Evolutionary conservation across 2,797 vertebrate species (phyloP).

Genomic region (Acestrorhynchus altus): DNA sequence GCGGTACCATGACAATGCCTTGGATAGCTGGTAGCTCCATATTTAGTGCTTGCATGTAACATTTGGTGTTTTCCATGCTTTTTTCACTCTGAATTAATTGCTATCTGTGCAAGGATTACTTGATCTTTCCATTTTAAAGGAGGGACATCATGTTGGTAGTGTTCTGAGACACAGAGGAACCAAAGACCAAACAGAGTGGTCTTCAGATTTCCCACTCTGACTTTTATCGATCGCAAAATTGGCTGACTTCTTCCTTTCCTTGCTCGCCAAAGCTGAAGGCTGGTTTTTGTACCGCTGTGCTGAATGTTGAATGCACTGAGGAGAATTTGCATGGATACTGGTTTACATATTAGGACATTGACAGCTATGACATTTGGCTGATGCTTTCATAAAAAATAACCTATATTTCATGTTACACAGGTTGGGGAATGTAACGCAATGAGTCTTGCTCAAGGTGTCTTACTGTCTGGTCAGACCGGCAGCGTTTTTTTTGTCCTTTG

Average conservation of each 20-base stretch:
- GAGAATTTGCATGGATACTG: not conserved
- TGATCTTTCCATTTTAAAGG: slow-evolving; percentile 45
- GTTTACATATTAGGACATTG: not conserved
- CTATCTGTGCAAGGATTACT: slow-evolving; percentile 48
- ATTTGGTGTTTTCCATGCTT: slow-evolving; percentile 42
- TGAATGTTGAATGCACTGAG: not conserved
- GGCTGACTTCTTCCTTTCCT: not conserved
- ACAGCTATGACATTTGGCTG: too few relatives aligned
- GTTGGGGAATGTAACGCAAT: too few relatives aligned
- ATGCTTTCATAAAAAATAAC: too few relatives aligned
- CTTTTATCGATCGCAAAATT: not conserved
- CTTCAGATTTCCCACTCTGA: slow-evolving; percentile 16
- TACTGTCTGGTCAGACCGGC: too few relatives aligned
- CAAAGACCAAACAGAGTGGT: slow-evolving; percentile 1
- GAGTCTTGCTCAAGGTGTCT: too few relatives aligned
- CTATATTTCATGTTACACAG: too few relatives aligned
- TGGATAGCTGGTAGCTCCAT: not conserved
- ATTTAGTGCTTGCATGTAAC: slow-evolving; percentile 34
- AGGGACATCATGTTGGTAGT: not conserved
- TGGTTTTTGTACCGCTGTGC: not conserved
- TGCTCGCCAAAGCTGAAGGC: not conserved
- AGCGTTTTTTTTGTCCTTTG: too few relatives aligned
- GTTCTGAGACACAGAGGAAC: slow-evolving; percentile 11
- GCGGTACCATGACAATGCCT: slow-evolving; percentile 27
- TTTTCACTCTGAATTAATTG: slow-evolving; percentile 57